phyloP scores from a whole-genome alignment of 2,888 invertebrate genomes.

The Drosophila kanekoi region DNA sequence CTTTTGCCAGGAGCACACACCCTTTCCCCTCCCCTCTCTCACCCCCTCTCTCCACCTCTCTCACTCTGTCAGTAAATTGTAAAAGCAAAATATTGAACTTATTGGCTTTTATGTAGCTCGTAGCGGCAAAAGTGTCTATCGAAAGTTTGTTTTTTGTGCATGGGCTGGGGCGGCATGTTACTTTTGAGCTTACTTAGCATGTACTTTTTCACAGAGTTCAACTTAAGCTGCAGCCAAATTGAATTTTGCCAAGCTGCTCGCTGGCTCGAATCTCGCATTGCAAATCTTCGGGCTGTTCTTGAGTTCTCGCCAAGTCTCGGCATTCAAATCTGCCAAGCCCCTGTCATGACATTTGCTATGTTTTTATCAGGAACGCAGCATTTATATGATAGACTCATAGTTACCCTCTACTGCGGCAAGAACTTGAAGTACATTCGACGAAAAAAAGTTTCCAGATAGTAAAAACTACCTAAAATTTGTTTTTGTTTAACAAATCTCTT shows the following conservation, averaged over 20 bases:
- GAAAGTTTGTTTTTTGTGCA: constrained; percentile 20
- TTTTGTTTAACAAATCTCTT: no score
- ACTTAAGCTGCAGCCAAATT: constrained; percentile 76
- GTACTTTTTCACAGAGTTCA: constrained; percentile 67
- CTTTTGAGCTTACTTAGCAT: constrained; percentile 79
- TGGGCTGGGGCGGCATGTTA: constrained; percentile 52
- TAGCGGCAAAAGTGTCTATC: constrained; percentile 70
- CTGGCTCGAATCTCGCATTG: constrained; percentile 60
- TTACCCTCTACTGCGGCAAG: constrained; percentile 2
- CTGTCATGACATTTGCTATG: constrained; percentile 3
- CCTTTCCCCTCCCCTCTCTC: background rate
- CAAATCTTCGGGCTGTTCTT: constrained; percentile 61
- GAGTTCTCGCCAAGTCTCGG: constrained; percentile 13
- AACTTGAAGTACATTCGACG: no score
- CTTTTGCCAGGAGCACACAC: constrained; percentile 13
- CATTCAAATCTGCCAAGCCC: constrained; percentile 40
- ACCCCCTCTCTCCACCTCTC: background rate
- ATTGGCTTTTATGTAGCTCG: constrained; percentile 78
- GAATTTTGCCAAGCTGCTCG: constrained; percentile 58
- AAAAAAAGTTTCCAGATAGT: no score
- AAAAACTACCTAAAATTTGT: no score
- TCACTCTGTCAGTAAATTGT: constrained; percentile 39
- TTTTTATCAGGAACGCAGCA: background rate
- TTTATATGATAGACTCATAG: constrained; percentile 6
- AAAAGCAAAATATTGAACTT: constrained; percentile 81